These are phyloP conservation scores for Drosophila prosaltans DNA, from an alignment of 1,140 invertebrate genomes.

Conservation along the genomic window DNA sequence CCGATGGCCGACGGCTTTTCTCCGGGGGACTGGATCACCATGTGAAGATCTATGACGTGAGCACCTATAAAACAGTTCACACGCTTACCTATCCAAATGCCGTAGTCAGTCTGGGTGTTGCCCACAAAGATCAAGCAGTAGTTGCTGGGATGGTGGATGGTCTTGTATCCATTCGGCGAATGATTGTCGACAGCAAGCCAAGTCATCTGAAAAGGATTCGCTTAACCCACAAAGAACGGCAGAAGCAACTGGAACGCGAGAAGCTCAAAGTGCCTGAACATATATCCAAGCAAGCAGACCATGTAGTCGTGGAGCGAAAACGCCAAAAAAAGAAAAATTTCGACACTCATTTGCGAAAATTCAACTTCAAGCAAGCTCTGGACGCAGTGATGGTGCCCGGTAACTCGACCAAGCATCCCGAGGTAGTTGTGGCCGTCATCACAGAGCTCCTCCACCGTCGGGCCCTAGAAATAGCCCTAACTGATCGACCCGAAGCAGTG, in stretches of 20 bases:
- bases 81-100: slow-evolving; percentile 95
- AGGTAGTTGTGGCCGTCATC: slow-evolving; percentile 90
- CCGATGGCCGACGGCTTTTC: slow-evolving; percentile 91
- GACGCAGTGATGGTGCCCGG: slow-evolving; percentile 87
- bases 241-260: slow-evolving; percentile 43
- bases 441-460: slow-evolving; percentile 92
- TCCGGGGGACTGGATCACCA: slow-evolving; percentile 96
- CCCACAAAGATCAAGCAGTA: slow-evolving; percentile 92
- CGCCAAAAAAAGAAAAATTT: slow-evolving; percentile 84
- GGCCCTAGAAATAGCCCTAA: slow-evolving; percentile 88
- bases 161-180: slow-evolving; percentile 92
- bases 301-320: slow-evolving; percentile 84
- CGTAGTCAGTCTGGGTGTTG: slow-evolving; percentile 92
- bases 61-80: slow-evolving; percentile 93
- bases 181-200: slow-evolving; percentile 85
- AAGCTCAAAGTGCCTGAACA: slow-evolving; percentile 30
- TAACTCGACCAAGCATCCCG: slow-evolving; percentile 87
- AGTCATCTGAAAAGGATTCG: slow-evolving; percentile 79
- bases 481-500: slow-evolving; percentile 87
- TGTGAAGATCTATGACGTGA: slow-evolving; percentile 96
- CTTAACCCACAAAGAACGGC: slow-evolving; percentile 57
- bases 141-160: slow-evolving; percentile 97
- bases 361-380: slow-evolving; percentile 92
- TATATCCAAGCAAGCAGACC: slow-evolving; percentile 83
- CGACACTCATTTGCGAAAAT: slow-evolving; percentile 90